A percentile compares a stretch with the other conserved stretches of the same genome.
phyloP scores from a whole-genome alignment of 2,113 vertebrate species.

The Oncorhynchus mykiss region DNA sequence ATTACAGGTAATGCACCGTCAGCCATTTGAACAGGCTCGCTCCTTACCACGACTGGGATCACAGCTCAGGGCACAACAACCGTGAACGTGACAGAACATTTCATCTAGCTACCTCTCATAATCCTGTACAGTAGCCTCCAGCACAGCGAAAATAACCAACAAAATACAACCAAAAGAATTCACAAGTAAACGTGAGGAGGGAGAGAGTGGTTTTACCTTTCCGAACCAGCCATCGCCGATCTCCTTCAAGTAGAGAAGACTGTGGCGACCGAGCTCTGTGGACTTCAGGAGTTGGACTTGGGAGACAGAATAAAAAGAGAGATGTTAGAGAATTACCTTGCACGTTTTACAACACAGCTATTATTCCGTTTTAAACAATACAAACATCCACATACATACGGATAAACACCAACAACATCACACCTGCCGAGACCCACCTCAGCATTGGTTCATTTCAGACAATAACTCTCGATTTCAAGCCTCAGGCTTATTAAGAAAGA shows the following conservation, averaged over 20 bases:
- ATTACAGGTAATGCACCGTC: slow-evolving; percentile 10
- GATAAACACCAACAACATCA: no score
- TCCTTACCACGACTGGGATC: background rate
- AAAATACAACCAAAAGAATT: background rate
- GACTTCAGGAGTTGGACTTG: slow-evolving; percentile 87
- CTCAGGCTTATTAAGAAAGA: no score
- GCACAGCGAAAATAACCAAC: background rate
- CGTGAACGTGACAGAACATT: background rate
- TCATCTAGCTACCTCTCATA: background rate
- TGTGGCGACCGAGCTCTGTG: slow-evolving; percentile 84
- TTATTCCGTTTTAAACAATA: no score
- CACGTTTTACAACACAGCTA: no score
- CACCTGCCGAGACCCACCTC: no score
- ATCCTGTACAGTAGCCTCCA: background rate
- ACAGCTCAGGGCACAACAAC: background rate
- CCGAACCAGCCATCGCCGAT: slow-evolving; percentile 95
- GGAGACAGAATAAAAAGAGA: slow-evolving; percentile 2
- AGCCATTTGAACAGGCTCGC: slow-evolving; percentile 16
- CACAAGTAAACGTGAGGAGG: background rate
- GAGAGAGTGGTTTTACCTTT: slow-evolving; percentile 76
- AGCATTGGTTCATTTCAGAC: no score
- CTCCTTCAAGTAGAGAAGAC: slow-evolving; percentile 92
- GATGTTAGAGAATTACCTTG: background rate
- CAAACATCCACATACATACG: no score
- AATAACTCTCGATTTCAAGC: no score